Conservation (phyloP, 2,888 invertebrate genomes). For the Tupiocoris notatus region DNA sequence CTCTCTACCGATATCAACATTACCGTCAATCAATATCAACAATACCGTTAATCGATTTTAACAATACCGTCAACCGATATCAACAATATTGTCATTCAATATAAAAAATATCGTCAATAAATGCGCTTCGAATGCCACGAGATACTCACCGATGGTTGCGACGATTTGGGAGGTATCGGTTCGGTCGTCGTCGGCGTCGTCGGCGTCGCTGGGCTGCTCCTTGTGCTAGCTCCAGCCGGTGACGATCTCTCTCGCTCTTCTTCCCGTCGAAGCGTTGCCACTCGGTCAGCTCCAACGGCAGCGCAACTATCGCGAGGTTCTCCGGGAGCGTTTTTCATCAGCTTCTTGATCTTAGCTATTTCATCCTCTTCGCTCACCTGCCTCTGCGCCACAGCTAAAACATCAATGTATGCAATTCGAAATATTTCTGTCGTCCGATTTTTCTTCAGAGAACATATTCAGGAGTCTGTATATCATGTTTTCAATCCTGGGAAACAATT, state of each 20-base stretch:
- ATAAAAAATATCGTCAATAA: too few species aligned
- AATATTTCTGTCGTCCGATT: too few species aligned
- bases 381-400: slow-evolving; percentile 58
- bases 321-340: slow-evolving; percentile 66
- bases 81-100: too few species aligned
- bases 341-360: slow-evolving; percentile 80
- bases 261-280: slow-evolving; percentile 59
- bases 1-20: too few species aligned
- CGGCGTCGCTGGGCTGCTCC: slow-evolving; percentile 42
- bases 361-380: slow-evolving; percentile 89
- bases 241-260: slow-evolving; percentile 56
- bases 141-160: slow-evolving; percentile 49
- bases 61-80: too few species aligned
- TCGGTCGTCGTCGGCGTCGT: slow-evolving; percentile 9
- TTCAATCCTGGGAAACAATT: too few species aligned
- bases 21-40: too few species aligned
- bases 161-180: slow-evolving; percentile 30
- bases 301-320: slow-evolving; percentile 42
- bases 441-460: too few species aligned
- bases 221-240: slow-evolving; percentile 55
- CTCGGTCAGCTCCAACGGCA: slow-evolving; percentile 50
- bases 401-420: too few species aligned
- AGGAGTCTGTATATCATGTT: too few species aligned
- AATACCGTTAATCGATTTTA: too few species aligned
- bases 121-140: too few species aligned